Conservation (phyloP, 1,140 invertebrate genomes). For the Monomorium pharaonis region DNA sequence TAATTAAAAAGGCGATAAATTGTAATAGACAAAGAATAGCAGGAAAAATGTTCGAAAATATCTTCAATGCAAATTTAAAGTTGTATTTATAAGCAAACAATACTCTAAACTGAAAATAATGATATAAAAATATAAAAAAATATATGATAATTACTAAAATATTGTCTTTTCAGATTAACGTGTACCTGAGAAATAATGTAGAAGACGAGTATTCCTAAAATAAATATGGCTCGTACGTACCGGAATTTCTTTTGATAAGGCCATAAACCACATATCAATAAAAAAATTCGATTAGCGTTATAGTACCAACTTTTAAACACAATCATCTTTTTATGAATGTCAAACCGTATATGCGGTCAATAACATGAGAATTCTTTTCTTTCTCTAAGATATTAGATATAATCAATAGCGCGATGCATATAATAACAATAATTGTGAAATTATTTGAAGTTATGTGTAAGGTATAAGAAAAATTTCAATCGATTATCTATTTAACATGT, state of each 20-base stretch:
- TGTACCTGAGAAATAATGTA: slow-evolving; percentile 10
- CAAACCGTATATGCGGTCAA: background rate
- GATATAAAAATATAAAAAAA: slow-evolving; percentile 5
- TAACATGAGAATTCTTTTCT: background rate
- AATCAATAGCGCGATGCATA: background rate
- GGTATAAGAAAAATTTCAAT: background rate
- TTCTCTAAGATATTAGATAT: background rate
- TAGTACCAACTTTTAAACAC: background rate
- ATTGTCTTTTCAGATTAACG: background rate
- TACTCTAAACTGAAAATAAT: background rate
- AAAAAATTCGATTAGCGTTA: slow-evolving; percentile 9
- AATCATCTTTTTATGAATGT: background rate
- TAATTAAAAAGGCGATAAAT: slow-evolving; percentile 1
- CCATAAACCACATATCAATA: slow-evolving; percentile 27
- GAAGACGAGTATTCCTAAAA: background rate
- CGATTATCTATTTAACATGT: background rate
- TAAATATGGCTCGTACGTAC: background rate
- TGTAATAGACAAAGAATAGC: background rate
- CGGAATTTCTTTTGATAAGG: slow-evolving; percentile 38
- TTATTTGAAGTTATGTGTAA: background rate
- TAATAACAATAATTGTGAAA: slow-evolving; percentile 27
- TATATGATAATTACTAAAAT: background rate
- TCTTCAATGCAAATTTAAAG: background rate
- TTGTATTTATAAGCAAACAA: background rate
- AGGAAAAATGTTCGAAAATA: background rate